Base-by-base conservation (phyloP, 1,140 invertebrate genomes). In the Hylaeus anthracinus region DNA sequence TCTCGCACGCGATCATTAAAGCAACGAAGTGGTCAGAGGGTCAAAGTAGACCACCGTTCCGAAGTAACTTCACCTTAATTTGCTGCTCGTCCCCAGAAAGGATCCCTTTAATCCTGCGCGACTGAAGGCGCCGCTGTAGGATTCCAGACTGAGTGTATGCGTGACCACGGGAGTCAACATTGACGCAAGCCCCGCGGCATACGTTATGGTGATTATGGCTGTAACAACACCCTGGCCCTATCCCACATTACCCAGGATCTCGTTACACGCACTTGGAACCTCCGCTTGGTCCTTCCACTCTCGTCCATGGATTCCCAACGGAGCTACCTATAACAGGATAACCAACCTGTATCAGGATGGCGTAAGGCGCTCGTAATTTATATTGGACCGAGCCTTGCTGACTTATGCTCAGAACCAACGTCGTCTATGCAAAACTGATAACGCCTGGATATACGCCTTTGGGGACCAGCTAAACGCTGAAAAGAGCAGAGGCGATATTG, bases 201-300 rank as follows among this genome's bases (percentile, higher is more conserved):
- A 90, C 86, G 86, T 89, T 89, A 89, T 74, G 74, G 83, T 88
- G 88, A 90, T 90, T 90, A 90, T 84, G 71, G 63, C 86, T 87
- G 79, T 89, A 89, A 89, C 87, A 89, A 88, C 82, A 84, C 61
- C 56, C 82, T 69, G 43, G 45, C 55, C 72, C 67, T 64, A 76
- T 61, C 69, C 71, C 77, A 72, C 79, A 78, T 86, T 86, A 83
- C 66, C 69, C 65, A 9, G 78, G 76, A 88, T 88, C 88, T 86
- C 86, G 86, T 88, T 88, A 88, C 86, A 86, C 87, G 87, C 86
- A 89, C 87, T 89, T 81, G 83, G 85, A 70, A 12, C n/a, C 60
- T 53, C 58, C 15, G 10, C 8, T 8, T 26, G 65, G 39, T 26
- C 51, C 63, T 67, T 67, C 51, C 69, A 43, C 43, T 43, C 45